Conservation (phyloP, 2,888 invertebrate genomes). For the Notocelia uddmanniana region DNA sequence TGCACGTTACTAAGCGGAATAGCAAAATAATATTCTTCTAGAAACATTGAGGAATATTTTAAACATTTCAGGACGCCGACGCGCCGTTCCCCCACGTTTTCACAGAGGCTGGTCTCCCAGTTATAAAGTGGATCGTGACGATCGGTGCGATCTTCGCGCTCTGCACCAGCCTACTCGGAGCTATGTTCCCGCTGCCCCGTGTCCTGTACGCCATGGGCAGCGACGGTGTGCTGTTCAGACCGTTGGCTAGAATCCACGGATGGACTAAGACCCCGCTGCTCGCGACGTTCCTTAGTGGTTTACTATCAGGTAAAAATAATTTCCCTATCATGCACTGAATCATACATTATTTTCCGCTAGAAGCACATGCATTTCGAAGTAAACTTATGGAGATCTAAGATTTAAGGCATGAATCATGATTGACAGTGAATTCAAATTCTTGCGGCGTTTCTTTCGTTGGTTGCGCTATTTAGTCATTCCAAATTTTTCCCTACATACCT, state of each 20-base stretch:
- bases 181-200: constrained; percentile 95
- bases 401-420: too few relatives aligned
- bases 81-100: constrained; percentile 96
- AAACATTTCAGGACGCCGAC: constrained; percentile 87
- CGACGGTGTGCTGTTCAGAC: constrained; percentile 94
- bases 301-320: constrained; percentile 87
- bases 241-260: constrained; percentile 88
- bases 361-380: too few relatives aligned
- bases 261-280: constrained; percentile 92
- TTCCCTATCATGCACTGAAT: too few relatives aligned
- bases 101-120: constrained; percentile 90
- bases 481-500: too few relatives aligned
- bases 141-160: constrained; percentile 96
- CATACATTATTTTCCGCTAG: too few relatives aligned
- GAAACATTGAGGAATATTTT: too few relatives aligned
- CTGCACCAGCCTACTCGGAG: constrained; percentile 94
- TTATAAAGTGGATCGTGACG: constrained; percentile 95
- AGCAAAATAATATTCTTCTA: too few relatives aligned
- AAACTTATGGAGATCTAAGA: too few relatives aligned
- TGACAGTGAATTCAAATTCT: too few relatives aligned
- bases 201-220: constrained; percentile 96
- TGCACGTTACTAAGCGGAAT: too few relatives aligned
- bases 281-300: constrained; percentile 91
- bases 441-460: too few relatives aligned
- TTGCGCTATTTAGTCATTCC: too few relatives aligned